Conservation (phyloP, 2,888 invertebrate genomes). For the Drosophila mettleri region DNA sequence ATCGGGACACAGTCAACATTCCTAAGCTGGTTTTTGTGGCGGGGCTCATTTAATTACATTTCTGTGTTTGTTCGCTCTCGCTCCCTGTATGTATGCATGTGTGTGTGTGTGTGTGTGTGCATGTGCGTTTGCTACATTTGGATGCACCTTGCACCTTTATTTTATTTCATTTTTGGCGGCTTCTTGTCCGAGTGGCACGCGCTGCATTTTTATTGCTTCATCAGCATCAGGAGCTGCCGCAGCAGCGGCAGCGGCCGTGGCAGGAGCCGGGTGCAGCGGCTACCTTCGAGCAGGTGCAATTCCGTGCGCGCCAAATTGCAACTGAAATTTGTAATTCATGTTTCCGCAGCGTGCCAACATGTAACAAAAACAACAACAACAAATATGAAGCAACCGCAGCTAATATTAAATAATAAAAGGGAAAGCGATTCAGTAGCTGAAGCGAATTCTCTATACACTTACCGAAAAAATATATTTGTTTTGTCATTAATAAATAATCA, state of each 20-base stretch:
- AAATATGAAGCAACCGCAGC: slow-evolving; percentile 12
- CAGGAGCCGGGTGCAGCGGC: slow-evolving; percentile 9
- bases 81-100: not conserved
- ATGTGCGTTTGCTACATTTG: slow-evolving; percentile 12
- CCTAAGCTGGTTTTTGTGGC: slow-evolving; percentile 45
- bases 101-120: not conserved
- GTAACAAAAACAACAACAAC: slow-evolving; percentile 32
- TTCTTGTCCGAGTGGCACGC: slow-evolving; percentile 63
- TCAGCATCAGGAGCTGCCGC: slow-evolving; percentile 54
- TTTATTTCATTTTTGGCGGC: slow-evolving; percentile 60
- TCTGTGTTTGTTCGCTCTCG: slow-evolving; percentile 23
- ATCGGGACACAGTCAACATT: slow-evolving; percentile 42
- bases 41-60: slow-evolving; percentile 42
- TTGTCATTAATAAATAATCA: not conserved
- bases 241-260: slow-evolving; percentile 9
- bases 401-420: slow-evolving; percentile 19
- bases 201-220: slow-evolving; percentile 79
- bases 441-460: slow-evolving; percentile 9
- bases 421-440: slow-evolving; percentile 6
- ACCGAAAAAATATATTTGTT: not conserved
- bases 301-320: slow-evolving; percentile 55
- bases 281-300: slow-evolving; percentile 59
- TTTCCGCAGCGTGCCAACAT: slow-evolving; percentile 55
- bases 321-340: slow-evolving; percentile 71
- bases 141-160: slow-evolving; percentile 65